A percentile compares a stretch with the other conserved stretches of the same genome.
phyloP scores from a whole-genome alignment of 2,113 vertebrate species.

The Triplophysa rosa region DNA sequence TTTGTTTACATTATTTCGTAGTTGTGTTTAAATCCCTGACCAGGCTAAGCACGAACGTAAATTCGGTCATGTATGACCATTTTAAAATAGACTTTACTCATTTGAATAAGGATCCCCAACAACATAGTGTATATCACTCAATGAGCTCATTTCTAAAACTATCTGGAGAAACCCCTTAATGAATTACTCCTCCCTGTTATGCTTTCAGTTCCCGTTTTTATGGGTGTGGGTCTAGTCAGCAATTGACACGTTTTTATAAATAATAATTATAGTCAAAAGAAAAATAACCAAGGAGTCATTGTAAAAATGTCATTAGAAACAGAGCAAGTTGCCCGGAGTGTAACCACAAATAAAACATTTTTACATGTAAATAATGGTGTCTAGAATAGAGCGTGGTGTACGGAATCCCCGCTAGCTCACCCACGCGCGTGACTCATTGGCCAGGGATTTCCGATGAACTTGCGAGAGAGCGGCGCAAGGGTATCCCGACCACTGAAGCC shows the following conservation, averaged over 20 bases:
- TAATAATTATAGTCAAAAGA: not conserved
- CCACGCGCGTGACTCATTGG: slow-evolving; percentile 73
- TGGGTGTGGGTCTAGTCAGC: slow-evolving; percentile 4
- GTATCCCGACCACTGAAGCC: slow-evolving; percentile 52
- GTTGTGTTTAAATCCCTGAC: not conserved
- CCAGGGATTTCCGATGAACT: slow-evolving; percentile 79
- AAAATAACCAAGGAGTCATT: not conserved
- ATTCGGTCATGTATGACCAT: not conserved
- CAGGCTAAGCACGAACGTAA: not conserved
- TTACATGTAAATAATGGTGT: not conserved
- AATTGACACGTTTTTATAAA: not conserved
- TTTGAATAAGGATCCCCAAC: slow-evolving; percentile 25
- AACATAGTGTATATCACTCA: not conserved
- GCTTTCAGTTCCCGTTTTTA: slow-evolving; percentile 32
- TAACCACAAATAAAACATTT: not conserved
- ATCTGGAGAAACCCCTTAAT: slow-evolving; percentile 40
- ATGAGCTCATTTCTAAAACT: slow-evolving; percentile 31
- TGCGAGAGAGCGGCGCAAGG: slow-evolving; percentile 41
- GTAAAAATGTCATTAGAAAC: not conserved
- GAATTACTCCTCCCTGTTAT: slow-evolving; percentile 19
- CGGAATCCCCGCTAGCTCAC: slow-evolving; percentile 74
- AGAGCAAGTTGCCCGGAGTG: not conserved
- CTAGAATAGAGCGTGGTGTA: slow-evolving; percentile 43
- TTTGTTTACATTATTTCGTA: not conserved
- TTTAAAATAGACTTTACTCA: slow-evolving; percentile 8